Evolutionary conservation across 2,888 invertebrate species (phyloP), one percentile per base, ranked within the genome.

Genomic region (Catocala fraxini): DNA sequence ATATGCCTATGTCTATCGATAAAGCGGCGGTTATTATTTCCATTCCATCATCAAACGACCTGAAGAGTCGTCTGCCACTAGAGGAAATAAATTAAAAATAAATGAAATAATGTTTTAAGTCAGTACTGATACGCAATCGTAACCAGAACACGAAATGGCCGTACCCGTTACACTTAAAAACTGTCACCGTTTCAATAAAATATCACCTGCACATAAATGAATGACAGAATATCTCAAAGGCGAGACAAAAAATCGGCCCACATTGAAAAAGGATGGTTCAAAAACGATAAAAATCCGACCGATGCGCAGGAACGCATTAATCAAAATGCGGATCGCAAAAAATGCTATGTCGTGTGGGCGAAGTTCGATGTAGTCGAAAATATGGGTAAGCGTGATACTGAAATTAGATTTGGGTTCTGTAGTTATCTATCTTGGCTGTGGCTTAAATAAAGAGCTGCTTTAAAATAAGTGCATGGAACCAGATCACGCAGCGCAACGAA

Each of bases 311-410:
- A 78, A 72, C 72, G 68, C 89, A 92, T 91, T 89, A 89, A 92
- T 92, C 91, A 91, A 90, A 89, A 88, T 83, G 85, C 83, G 84
- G 81, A 84, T 85, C 86, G 87, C 88, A 91, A 90, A 91, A 91
- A 89, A 81, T 73, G 45, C 73, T 73, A 71, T 75, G 78, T 73
- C 79, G 82, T 81, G 87, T 88, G 89, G 89, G 89, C 80, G 85
- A 80, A 80, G 60, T 78, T 67, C 81, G 65, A 67, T 75, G 73
- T 66, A 53, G 53, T 58, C 63, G 63, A 73, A 70, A 65, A 71
- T 62, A 56, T 58, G 35, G 63, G 52, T 48, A 51, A 58, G 56
- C 34, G 51, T 59, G 56, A 59, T 13, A 51, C 49, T 56, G 47
- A 6, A 15, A 53, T 53, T 39, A 33, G 42, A 6, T 25, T 0